Evolutionary conservation across 2,888 invertebrate genomes (phyloP).

Genomic region (Sinhomidia bicolor): DNA sequence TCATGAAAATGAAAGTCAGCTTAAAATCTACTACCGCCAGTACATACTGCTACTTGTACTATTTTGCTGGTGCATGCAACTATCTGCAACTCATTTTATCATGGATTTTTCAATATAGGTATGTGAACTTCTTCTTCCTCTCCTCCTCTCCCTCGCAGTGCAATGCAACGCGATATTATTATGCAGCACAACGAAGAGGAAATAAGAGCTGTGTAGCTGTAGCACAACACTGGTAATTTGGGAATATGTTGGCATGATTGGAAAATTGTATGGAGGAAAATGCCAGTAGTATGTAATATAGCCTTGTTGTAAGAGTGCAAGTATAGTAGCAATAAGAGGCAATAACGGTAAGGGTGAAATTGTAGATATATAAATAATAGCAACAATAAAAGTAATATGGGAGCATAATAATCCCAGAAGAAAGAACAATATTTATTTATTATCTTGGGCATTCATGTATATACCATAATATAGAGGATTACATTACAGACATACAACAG

Average conservation of each 20-base stretch:
- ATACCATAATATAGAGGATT: too few relatives aligned
- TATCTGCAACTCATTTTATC: background rate
- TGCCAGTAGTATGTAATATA: too few relatives aligned
- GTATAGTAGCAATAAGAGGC: too few relatives aligned
- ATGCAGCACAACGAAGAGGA: background rate
- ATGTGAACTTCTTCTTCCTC: background rate
- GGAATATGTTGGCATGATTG: constrained; percentile 3
- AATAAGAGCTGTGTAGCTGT: background rate
- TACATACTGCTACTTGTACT: too few relatives aligned
- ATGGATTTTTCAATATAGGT: background rate
- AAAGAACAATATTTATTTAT: constrained; percentile 1
- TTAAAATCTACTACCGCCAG: too few relatives aligned
- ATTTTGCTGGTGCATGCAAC: background rate
- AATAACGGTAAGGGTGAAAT: too few relatives aligned
- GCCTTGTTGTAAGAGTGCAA: too few relatives aligned
- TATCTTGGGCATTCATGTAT: too few relatives aligned
- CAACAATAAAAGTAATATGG: constrained; percentile 7
- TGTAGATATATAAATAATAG: background rate
- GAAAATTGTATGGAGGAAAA: background rate
- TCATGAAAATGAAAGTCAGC: background rate
- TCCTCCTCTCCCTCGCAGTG: background rate
- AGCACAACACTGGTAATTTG: background rate
- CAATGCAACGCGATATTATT: background rate
- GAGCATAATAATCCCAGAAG: constrained; percentile 2
- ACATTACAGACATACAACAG: too few relatives aligned